These are phyloP conservation scores for Lithodes maja DNA, from an alignment of 2,888 invertebrate species.

Conservation along the genomic window DNA sequence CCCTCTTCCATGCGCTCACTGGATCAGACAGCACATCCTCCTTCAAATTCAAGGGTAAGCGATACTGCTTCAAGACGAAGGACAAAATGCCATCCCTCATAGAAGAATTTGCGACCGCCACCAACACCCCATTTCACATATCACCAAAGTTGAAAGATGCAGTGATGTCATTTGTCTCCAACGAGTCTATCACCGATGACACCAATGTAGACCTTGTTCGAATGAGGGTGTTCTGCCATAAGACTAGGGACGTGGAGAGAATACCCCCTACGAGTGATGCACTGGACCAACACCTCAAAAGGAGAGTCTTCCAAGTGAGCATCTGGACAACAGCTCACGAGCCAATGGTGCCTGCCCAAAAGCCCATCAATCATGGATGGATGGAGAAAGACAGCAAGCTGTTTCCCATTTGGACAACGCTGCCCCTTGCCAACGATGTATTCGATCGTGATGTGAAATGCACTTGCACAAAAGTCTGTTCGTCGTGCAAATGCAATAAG, in stretches of 20 bases:
- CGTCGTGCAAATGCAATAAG: slow-evolving; percentile 20
- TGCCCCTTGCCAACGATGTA: slow-evolving; percentile 26
- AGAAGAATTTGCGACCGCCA: slow-evolving; percentile 31
- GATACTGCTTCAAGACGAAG: slow-evolving; percentile 28
- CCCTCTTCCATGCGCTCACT: too few relatives aligned
- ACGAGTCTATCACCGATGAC: not conserved
- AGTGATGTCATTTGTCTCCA: slow-evolving; percentile 10
- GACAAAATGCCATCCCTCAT: slow-evolving; percentile 31
- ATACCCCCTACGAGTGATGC: slow-evolving; percentile 15
- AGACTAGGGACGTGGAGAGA: slow-evolving; percentile 14
- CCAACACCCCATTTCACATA: slow-evolving; percentile 32
- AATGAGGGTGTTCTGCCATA: slow-evolving; percentile 35
- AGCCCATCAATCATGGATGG: slow-evolving; percentile 75
- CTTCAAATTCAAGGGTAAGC: not conserved
- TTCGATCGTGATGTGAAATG: slow-evolving; percentile 20
- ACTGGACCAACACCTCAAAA: not conserved
- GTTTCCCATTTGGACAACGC: not conserved
- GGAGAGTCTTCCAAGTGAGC: slow-evolving; percentile 5
- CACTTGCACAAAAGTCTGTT: slow-evolving; percentile 25
- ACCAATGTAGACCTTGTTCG: slow-evolving; percentile 14
- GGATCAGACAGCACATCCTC: too few relatives aligned
- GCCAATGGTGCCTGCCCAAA: slow-evolving; percentile 17
- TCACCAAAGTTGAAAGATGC: slow-evolving; percentile 15
- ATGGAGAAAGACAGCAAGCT: slow-evolving; percentile 75
- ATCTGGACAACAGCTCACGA: slow-evolving; percentile 29